phyloP scores from a whole-genome alignment of 2,113 vertebrate genomes.

The Micronisus gabar region DNA sequence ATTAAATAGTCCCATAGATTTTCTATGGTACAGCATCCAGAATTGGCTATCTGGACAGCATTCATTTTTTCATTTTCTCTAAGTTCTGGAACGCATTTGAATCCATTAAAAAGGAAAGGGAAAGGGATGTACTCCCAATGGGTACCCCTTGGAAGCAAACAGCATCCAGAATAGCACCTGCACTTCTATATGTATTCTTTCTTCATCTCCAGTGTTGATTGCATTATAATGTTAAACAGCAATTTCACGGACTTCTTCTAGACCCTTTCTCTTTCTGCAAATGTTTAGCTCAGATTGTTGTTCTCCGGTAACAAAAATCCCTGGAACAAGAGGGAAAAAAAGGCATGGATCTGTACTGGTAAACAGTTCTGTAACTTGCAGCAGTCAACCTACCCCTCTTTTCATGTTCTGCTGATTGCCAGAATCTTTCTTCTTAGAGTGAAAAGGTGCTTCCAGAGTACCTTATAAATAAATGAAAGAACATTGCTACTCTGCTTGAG shows the following conservation, averaged over 20 bases:
- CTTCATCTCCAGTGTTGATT: background rate
- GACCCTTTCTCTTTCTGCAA: background rate
- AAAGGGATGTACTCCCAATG: background rate
- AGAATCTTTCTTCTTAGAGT: background rate
- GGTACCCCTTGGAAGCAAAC: background rate
- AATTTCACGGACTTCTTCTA: background rate
- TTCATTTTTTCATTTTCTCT: background rate
- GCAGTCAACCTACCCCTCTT: background rate
- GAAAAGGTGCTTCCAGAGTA: background rate
- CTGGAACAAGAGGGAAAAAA: background rate
- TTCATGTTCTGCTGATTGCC: background rate
- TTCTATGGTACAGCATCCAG: background rate
- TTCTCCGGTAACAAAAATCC: background rate
- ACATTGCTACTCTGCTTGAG: background rate
- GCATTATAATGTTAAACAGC: background rate
- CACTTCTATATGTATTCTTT: background rate
- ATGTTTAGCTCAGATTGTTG: background rate
- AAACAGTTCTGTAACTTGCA: background rate
- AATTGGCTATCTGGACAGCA: background rate
- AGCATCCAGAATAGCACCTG: background rate
- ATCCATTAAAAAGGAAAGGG: background rate
- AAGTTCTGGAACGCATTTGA: background rate
- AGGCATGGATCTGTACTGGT: background rate
- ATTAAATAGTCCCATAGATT: background rate
- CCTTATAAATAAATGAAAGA: background rate